Evolutionary conservation across 2,113 vertebrate genomes (phyloP).

Genomic region (Anguilla japonica): DNA sequence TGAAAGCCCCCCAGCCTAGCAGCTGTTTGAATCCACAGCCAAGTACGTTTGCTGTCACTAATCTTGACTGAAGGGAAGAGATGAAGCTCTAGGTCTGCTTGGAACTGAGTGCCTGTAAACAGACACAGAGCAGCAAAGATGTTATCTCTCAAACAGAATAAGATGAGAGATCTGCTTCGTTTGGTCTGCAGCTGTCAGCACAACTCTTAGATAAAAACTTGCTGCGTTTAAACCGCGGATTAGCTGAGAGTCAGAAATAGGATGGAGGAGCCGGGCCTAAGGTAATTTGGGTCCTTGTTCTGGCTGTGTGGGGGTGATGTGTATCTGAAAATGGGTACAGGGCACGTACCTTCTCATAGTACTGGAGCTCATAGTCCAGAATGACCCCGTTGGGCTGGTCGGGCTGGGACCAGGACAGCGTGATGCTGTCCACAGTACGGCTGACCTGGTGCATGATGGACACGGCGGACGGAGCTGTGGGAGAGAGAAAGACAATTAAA

Average conservation of each 20-base stretch:
- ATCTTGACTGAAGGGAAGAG: background rate
- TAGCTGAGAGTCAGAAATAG: background rate
- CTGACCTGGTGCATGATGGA: slow-evolving; percentile 99
- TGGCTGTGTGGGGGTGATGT: background rate
- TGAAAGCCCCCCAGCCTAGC: background rate
- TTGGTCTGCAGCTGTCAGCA: slow-evolving; percentile 1
- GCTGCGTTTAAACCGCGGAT: background rate
- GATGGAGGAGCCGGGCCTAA: background rate
- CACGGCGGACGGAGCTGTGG: slow-evolving; percentile 88
- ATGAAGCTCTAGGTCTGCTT: background rate
- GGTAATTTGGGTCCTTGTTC: background rate
- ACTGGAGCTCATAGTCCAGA: slow-evolving; percentile 94
- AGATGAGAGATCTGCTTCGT: background rate
- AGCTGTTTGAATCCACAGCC: background rate
- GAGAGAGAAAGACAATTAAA: slow-evolving; percentile 19
- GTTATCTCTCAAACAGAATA: background rate
- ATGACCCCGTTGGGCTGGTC: slow-evolving; percentile 98
- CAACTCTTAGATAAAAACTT: background rate
- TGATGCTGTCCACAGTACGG: slow-evolving; percentile 93
- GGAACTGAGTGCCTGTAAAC: background rate
- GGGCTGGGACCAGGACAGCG: slow-evolving; percentile 95
- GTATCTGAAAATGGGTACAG: background rate
- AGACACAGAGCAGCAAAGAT: background rate
- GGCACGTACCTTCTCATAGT: slow-evolving; percentile 89
- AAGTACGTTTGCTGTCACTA: background rate